phyloP scores from a whole-genome alignment of 2,113 vertebrate genomes.

The Equus quagga region DNA sequence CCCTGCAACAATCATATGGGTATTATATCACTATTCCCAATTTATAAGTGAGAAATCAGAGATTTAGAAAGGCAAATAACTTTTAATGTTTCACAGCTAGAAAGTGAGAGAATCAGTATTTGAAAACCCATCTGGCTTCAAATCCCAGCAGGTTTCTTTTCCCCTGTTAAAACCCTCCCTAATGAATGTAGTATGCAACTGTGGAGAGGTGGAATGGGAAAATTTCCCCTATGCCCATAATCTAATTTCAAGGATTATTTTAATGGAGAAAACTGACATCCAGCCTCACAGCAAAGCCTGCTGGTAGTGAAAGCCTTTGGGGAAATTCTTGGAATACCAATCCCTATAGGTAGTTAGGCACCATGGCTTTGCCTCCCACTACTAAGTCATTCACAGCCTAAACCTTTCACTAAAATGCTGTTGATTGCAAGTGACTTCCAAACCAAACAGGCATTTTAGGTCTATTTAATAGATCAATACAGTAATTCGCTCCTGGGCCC shows the following conservation, averaged over 20 bases:
- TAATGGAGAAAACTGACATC: slow-evolving; percentile 16
- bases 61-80: slow-evolving; percentile 43
- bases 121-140: slow-evolving; percentile 10
- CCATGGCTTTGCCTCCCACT: not conserved
- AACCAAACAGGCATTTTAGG: slow-evolving; percentile 75
- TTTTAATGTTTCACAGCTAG: not conserved
- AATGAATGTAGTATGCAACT: not conserved
- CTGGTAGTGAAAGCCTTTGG: not conserved
- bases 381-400: slow-evolving; percentile 51
- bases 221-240: not conserved
- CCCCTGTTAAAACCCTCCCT: not conserved
- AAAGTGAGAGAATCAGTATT: not conserved
- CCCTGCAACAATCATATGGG: not conserved
- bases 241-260: slow-evolving; percentile 18
- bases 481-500: slow-evolving; percentile 67
- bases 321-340: not conserved
- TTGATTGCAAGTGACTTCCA: slow-evolving; percentile 77
- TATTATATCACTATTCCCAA: not conserved
- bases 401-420: slow-evolving; percentile 51
- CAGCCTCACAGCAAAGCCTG: not conserved
- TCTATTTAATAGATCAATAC: slow-evolving; percentile 82
- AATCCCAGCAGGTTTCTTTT: slow-evolving; percentile 26
- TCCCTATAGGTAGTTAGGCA: not conserved
- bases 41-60: slow-evolving; percentile 38
- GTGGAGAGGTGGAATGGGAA: not conserved